Evolutionary conservation across 2,888 invertebrate species (phyloP).

Genomic region (Ellobium chinense): DNA sequence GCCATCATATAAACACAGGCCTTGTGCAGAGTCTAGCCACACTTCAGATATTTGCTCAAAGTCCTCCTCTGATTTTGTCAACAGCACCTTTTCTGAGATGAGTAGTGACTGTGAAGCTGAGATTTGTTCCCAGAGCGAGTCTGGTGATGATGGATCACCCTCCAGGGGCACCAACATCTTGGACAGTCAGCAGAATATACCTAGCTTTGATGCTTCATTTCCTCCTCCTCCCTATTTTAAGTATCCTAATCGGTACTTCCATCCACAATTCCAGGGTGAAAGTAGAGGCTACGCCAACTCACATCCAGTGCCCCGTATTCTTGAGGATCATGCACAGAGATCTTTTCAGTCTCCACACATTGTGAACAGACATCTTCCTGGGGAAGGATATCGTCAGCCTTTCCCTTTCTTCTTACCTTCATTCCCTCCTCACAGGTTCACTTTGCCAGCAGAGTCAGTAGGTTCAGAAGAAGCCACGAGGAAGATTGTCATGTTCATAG

Average conservation of each 20-base stretch:
- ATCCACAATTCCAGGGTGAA: background rate
- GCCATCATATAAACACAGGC: background rate
- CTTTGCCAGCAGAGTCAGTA: background rate
- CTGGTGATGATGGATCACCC: background rate
- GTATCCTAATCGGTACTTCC: background rate
- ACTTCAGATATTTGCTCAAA: background rate
- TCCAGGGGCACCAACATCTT: no score
- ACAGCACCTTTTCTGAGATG: background rate
- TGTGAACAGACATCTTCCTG: background rate
- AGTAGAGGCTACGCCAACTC: background rate
- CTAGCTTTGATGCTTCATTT: background rate
- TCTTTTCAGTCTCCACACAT: background rate
- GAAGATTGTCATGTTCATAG: constrained; percentile 5
- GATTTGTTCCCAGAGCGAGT: background rate
- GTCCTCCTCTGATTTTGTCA: background rate
- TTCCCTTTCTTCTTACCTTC: background rate
- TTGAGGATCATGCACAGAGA: no score
- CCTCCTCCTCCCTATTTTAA: background rate
- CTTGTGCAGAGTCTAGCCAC: background rate
- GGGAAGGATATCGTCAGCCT: background rate
- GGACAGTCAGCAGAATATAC: no score
- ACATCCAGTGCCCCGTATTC: no score
- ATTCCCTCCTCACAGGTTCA: background rate
- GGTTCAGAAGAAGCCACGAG: background rate
- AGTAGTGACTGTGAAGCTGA: background rate